Percentiles rank a stretch among this genome's conserved stretches.
These are phyloP conservation scores for Tetragnatha versicolor DNA, from an alignment of 1,140 invertebrate species.

Conservation along the genomic window DNA sequence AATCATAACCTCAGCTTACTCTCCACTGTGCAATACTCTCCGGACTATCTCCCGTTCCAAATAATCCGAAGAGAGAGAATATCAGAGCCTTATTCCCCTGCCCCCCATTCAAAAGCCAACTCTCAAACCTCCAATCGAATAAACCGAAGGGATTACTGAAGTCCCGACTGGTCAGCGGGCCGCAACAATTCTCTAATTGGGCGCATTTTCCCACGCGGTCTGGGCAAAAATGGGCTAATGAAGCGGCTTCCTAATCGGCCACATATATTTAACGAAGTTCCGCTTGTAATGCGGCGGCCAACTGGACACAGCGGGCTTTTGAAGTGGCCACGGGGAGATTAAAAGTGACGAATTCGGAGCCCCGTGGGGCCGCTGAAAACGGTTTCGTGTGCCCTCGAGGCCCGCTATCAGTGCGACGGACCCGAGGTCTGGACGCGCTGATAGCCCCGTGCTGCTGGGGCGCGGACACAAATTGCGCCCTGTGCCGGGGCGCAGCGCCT, in stretches of 20 bases:
- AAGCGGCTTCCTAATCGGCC: background rate
- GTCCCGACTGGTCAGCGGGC: too few species aligned
- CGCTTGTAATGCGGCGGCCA: conserved; percentile 48
- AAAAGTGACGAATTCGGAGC: conserved; percentile 51
- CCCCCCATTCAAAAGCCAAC: background rate
- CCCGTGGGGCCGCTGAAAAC: conserved; percentile 37
- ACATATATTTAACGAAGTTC: conserved; percentile 51
- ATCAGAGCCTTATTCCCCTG: background rate
- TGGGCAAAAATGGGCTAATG: background rate
- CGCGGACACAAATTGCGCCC: conserved; percentile 46
- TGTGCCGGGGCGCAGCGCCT: too few species aligned
- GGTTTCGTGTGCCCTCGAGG: conserved; percentile 34
- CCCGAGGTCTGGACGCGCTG: conserved; percentile 36
- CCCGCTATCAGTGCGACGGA: conserved; percentile 48
- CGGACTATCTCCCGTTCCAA: too few species aligned
- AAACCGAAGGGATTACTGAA: too few species aligned
- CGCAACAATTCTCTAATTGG: too few species aligned
- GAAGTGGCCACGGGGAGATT: conserved; percentile 47
- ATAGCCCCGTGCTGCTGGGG: conserved; percentile 10
- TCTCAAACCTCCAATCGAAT: background rate
- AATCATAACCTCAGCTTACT: too few species aligned
- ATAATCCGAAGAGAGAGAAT: too few species aligned
- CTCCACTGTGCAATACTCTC: too few species aligned
- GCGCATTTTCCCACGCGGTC: background rate
- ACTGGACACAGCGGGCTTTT: conserved; percentile 37